Conservation (phyloP, 2,888 invertebrate species). For the Xanthostigma xanthostigma region DNA sequence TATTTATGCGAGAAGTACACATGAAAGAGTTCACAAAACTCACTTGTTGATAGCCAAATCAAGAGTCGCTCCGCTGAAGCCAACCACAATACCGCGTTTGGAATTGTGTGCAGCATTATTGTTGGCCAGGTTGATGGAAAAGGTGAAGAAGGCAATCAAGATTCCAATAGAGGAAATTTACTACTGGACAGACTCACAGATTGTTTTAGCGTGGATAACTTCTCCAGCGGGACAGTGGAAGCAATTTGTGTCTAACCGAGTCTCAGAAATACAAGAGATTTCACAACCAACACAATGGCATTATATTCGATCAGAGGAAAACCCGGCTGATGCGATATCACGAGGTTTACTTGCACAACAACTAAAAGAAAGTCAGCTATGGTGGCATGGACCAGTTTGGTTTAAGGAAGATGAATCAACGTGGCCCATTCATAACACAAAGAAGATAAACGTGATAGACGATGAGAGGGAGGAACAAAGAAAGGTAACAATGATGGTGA, state of each 20-base stretch:
- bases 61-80: constrained; percentile 1
- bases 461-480: no score
- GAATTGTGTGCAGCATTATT: not conserved
- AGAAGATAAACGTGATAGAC: no score
- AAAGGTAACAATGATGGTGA: no score
- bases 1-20: no score
- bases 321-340: constrained; percentile 6
- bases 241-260: constrained; percentile 13
- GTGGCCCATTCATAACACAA: no score
- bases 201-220: constrained; percentile 9
- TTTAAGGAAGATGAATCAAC: not conserved
- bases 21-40: not conserved
- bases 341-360: not conserved
- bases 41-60: constrained; percentile 1
- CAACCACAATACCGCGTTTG: constrained; percentile 1
- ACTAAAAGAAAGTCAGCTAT: not conserved
- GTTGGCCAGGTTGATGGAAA: not conserved
- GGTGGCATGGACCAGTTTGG: constrained; percentile 5
- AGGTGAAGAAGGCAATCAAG: no score
- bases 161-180: not conserved
- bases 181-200: constrained; percentile 10
- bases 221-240: constrained; percentile 6
- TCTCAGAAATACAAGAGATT: constrained; percentile 8
- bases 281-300: constrained; percentile 3
- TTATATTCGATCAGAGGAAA: constrained; percentile 4